Percentiles rank a stretch among this genome's conserved stretches.
phyloP scores from a whole-genome alignment of 2,888 invertebrate species.

The Lithophane leautieri region DNA sequence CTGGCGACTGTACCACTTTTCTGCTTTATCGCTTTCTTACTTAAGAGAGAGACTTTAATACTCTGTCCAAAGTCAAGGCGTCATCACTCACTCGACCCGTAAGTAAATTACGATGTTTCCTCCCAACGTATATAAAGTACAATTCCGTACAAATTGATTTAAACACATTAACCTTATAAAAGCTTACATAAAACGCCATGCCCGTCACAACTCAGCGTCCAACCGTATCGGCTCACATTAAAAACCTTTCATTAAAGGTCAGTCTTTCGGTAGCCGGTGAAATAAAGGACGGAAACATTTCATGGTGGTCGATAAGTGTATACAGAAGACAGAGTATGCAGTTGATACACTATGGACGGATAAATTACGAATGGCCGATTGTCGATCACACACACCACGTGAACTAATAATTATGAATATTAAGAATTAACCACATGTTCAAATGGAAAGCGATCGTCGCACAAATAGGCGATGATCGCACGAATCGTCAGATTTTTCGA shows the following conservation, averaged over 20 bases:
- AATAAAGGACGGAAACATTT: constrained; percentile 22
- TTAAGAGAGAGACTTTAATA: background rate
- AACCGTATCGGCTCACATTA: constrained; percentile 40
- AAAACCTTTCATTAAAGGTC: constrained; percentile 56
- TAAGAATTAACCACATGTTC: background rate
- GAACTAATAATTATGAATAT: background rate
- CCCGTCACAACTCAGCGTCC: constrained; percentile 38
- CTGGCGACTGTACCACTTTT: background rate
- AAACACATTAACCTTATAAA: constrained; percentile 58
- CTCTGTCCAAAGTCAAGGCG: background rate
- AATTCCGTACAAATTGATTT: constrained; percentile 51
- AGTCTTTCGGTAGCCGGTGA: constrained; percentile 38
- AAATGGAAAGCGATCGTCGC: background rate
- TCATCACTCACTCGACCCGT: constrained; percentile 10
- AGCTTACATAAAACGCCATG: constrained; percentile 13
- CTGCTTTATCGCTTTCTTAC: background rate
- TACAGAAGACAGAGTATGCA: too few relatives aligned
- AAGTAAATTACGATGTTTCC: constrained; percentile 33
- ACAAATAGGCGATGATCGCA: background rate
- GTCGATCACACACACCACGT: background rate
- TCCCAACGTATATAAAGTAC: constrained; percentile 28
- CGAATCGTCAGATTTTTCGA: background rate
- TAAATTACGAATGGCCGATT: background rate
- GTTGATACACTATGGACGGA: background rate
- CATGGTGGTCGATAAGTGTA: background rate